phyloP scores from a whole-genome alignment of 2,113 vertebrate species.

The Bucco capensis region DNA sequence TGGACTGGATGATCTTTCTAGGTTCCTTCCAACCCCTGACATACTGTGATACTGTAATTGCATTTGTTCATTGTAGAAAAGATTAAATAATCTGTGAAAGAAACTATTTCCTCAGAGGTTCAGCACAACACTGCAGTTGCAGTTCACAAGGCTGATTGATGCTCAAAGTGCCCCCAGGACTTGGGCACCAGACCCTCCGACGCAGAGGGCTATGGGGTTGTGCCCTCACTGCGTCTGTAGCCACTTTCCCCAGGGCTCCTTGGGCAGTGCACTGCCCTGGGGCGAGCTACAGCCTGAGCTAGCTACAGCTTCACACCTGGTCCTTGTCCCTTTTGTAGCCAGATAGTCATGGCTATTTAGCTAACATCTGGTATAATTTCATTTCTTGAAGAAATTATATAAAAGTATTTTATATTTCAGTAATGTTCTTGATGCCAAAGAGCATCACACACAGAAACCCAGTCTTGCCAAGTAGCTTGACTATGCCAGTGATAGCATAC shows the following conservation, averaged over 20 bases:
- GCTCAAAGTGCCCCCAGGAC: fast-evolving
- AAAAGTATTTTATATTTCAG: neutral
- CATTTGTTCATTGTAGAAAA: neutral
- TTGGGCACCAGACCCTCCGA: fast-evolving
- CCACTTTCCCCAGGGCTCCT: fast-evolving
- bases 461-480: neutral
- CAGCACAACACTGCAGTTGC: too few species aligned
- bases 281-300: fast-evolving
- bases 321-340: neutral
- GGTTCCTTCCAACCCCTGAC: too few species aligned
- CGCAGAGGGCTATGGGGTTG: neutral
- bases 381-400: neutral
- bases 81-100: neutral
- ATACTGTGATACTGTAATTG: too few species aligned
- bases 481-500: too few species aligned
- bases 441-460: neutral
- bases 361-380: neutral
- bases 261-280: too few species aligned
- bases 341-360: neutral
- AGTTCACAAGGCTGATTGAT: neutral
- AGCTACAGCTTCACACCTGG: too few species aligned
- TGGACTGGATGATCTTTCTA: too few species aligned
- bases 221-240: fast-evolving
- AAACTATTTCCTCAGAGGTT: neutral
- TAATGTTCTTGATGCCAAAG: neutral